Evolutionary conservation across 2,888 invertebrate species (phyloP).

Genomic region (Eilema caniola): DNA sequence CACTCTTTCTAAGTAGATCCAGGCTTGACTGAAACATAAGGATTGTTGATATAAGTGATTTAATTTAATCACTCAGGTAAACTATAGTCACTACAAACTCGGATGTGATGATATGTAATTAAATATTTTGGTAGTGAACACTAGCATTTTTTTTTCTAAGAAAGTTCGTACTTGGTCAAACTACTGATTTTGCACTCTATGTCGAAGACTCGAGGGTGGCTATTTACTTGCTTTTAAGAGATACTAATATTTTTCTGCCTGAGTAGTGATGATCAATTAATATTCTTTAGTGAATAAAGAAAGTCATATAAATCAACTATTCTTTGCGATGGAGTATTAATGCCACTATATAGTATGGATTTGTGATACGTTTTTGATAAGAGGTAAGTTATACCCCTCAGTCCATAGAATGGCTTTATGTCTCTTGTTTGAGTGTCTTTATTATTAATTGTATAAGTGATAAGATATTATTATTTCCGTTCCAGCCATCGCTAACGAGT

Average conservation of each 20-base stretch:
- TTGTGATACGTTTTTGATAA: conserved; percentile 20
- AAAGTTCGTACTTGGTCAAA: background rate
- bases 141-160: background rate
- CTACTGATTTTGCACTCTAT: conserved; percentile 3
- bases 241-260: background rate
- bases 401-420: background rate
- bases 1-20: too few species aligned
- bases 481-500: background rate
- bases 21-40: too few species aligned
- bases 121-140: too few species aligned
- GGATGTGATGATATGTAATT: too few species aligned
- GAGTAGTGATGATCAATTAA: conserved; percentile 40
- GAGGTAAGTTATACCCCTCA: conserved; percentile 26
- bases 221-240: background rate
- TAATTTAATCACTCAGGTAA: too few species aligned
- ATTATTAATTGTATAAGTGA: conserved; percentile 11
- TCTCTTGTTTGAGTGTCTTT: conserved; percentile 1
- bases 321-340: conserved; percentile 33
- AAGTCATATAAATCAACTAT: conserved; percentile 37
- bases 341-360: conserved; percentile 24
- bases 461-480: background rate
- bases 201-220: background rate
- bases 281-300: conserved; percentile 46
- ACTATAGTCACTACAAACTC: too few species aligned
- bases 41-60: too few species aligned